Percentiles rank a stretch among this genome's conserved stretches.
These are phyloP conservation scores for Tachina grossa DNA, from an alignment of 2,888 invertebrate genomes.

Conservation along the genomic window DNA sequence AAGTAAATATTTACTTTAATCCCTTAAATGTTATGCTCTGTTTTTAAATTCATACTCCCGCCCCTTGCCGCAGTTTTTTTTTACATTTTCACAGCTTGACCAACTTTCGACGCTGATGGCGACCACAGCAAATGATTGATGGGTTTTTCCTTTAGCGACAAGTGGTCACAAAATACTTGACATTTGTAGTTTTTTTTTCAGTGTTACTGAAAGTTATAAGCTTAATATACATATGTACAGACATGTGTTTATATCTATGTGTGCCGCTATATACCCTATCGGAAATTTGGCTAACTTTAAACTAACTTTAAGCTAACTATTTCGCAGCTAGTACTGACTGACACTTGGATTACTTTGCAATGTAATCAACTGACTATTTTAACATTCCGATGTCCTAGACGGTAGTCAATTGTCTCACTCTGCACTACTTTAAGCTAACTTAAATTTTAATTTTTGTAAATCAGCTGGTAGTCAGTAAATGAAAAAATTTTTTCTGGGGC, in stretches of 20 bases:
- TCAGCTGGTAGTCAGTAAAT: too few species aligned
- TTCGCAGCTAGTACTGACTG: too few species aligned
- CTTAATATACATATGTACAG: background rate
- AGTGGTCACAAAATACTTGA: conserved; percentile 69
- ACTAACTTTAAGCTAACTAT: too few species aligned
- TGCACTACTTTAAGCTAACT: too few species aligned
- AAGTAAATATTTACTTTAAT: conserved; percentile 20
- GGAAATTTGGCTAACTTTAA: too few species aligned
- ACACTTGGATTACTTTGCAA: too few species aligned
- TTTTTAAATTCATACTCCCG: background rate
- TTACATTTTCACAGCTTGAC: background rate
- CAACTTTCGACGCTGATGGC: conserved; percentile 55
- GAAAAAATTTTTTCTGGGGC: too few species aligned
- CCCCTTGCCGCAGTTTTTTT: background rate
- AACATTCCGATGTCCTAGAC: too few species aligned
- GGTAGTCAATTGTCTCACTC: too few species aligned
- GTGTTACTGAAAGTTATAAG: conserved; percentile 55
- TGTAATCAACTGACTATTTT: too few species aligned
- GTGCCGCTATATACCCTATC: background rate
- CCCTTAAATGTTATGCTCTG: conserved; percentile 19
- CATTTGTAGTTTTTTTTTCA: conserved; percentile 58
- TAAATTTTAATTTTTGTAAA: too few species aligned
- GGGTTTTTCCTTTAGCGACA: conserved; percentile 62
- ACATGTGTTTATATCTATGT: background rate
- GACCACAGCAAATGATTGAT: conserved; percentile 65